Percentiles rank a stretch among this genome's conserved stretches.
Conservation (phyloP, 2,797 vertebrate species). For the Microtus agrestis region DNA sequence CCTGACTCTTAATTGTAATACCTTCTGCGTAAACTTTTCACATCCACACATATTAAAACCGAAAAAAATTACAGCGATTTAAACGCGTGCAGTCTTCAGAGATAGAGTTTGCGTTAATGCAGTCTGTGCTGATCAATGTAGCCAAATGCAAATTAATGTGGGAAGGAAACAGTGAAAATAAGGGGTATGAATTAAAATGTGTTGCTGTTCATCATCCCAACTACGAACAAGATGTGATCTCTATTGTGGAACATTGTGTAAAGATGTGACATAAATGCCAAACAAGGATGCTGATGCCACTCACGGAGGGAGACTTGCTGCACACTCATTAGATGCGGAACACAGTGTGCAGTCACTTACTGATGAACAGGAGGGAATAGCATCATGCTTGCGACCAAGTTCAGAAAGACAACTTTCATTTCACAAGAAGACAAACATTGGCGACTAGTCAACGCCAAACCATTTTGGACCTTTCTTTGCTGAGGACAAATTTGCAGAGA, state of each 20-base stretch:
- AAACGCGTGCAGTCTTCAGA: constrained; percentile 48
- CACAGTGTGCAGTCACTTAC: constrained; percentile 25
- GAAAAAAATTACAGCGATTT: constrained; percentile 32
- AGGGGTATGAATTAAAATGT: constrained; percentile 77
- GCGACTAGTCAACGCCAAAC: constrained; percentile 31
- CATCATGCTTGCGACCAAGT: constrained; percentile 50
- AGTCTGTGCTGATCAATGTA: constrained; percentile 69
- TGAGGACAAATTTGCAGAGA: background rate
- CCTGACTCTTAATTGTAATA: background rate
- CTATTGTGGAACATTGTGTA: constrained; percentile 73
- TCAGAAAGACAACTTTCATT: constrained; percentile 48
- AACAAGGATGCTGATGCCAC: constrained; percentile 38
- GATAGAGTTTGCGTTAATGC: constrained; percentile 15
- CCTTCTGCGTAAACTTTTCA: background rate
- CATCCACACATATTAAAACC: background rate
- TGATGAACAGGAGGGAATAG: background rate
- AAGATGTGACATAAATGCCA: constrained; percentile 73
- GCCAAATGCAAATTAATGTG: constrained; percentile 74
- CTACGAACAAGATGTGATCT: constrained; percentile 81
- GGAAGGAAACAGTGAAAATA: constrained; percentile 73
- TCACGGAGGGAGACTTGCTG: constrained; percentile 40
- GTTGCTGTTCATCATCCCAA: constrained; percentile 70
- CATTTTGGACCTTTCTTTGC: constrained; percentile 26
- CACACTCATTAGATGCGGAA: constrained; percentile 55
- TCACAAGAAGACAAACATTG: constrained; percentile 1